Conservation (phyloP, 1,140 invertebrate genomes). For the Microvelia longipes region DNA sequence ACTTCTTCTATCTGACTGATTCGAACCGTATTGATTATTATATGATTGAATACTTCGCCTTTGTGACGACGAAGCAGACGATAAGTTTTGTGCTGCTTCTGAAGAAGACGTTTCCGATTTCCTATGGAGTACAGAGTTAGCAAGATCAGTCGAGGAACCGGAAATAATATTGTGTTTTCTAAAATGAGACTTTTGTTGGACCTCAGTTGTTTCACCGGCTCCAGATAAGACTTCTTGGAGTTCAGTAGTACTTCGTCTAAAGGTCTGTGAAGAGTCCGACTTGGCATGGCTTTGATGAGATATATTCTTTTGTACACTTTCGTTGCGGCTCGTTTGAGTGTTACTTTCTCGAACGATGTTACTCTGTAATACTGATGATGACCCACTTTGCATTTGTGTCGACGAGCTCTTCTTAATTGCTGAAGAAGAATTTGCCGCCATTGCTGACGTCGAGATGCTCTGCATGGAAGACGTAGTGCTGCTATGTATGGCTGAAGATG, state of each 20-base stretch:
- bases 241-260: background rate
- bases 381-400: too few relatives aligned
- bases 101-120: conserved; percentile 42
- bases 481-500: too few relatives aligned
- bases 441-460: too few relatives aligned
- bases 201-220: background rate
- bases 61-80: conserved; percentile 55
- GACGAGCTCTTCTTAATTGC: too few relatives aligned
- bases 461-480: too few relatives aligned
- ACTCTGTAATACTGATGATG: too few relatives aligned
- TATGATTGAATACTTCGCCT: conserved; percentile 62
- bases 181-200: conserved; percentile 29
- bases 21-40: conserved; percentile 43
- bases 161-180: conserved; percentile 50
- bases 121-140: conserved; percentile 57
- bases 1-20: conserved; percentile 51
- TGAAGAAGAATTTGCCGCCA: too few relatives aligned
- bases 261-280: background rate
- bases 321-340: too few relatives aligned
- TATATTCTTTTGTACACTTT: too few relatives aligned
- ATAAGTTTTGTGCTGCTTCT: conserved; percentile 44
- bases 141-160: conserved; percentile 47
- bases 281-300: too few relatives aligned
- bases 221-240: background rate
- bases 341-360: too few relatives aligned